Conservation (phyloP, 2,888 invertebrate genomes). For the Scaptomyza flava region DNA sequence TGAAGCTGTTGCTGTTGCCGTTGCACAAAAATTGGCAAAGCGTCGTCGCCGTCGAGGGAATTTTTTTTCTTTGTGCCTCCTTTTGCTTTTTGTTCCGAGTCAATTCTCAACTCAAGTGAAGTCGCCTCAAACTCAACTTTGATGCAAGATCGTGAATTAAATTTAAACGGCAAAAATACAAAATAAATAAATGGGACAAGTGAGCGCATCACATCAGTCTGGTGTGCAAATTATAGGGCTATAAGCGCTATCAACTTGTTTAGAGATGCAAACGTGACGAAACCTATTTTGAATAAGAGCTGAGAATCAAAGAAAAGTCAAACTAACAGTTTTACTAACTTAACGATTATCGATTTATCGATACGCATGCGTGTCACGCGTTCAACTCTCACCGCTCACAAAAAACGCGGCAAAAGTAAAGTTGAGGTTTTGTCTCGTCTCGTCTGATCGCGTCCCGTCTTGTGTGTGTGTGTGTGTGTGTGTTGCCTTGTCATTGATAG, state of each 20-base stretch:
- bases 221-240: constrained; percentile 63
- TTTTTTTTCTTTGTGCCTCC: constrained; percentile 32
- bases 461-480: constrained; percentile 37
- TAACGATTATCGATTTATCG: background rate
- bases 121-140: constrained; percentile 24
- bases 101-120: constrained; percentile 22
- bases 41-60: constrained; percentile 56
- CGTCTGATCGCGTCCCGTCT: constrained; percentile 9
- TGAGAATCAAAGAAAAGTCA: too few species aligned
- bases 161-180: constrained; percentile 76
- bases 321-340: too few species aligned
- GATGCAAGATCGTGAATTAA: constrained; percentile 76
- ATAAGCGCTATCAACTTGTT: constrained; percentile 13
- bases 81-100: constrained; percentile 29
- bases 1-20: constrained; percentile 1
- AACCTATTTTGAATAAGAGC: background rate
- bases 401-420: background rate
- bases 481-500: constrained; percentile 75
- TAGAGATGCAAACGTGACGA: constrained; percentile 27
- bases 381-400: background rate
- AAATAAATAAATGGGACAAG: constrained; percentile 81
- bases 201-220: constrained; percentile 54
- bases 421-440: constrained; percentile 5
- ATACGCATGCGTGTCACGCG: constrained; percentile 10
- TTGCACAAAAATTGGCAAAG: constrained; percentile 47